Evolutionary conservation across 2,888 invertebrate genomes (phyloP), one percentile per base, ranked within the genome.

Genomic region (Andrena bicolor): DNA sequence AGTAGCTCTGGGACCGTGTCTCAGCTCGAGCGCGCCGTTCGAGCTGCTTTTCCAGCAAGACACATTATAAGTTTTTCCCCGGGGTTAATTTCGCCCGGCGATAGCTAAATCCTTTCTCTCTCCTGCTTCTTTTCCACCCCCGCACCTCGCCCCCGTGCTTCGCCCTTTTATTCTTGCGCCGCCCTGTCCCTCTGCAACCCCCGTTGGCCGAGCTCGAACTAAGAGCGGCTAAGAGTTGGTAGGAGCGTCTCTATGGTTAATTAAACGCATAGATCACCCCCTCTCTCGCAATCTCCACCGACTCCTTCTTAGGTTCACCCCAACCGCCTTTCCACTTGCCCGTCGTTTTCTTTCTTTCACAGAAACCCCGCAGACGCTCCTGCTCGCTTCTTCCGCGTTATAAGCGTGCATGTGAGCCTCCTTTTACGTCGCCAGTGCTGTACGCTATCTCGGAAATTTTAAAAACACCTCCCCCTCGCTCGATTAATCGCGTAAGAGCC

Each of bases 191-290:
- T 73, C 79, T 68, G 66, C 76, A 63, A 71, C 84, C 86, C 86
- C 87, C 78, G 70, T 77, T 66, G 86, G 89, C 89, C 90, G 88
- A 87, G 90, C 89, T 88, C 86, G 89, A 91, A 90, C 91, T 91
- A 91, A 92, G 90, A 92, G 90, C 91, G 84, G 90, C 91, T 91
- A 92, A 91, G 92, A 92, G 91, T 92, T 88, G 88, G 91, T 90
- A 88, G 90, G 88, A 92, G 91, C 91, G 90, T 93, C 93, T 93
- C 92, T 92, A 92, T 92, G 92, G 93, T 93, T 93, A 93, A 93
- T 93, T 93, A 93, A 93, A 93, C 93, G 93, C 93, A 93, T 93
- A 93, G 92, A 93, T 93, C 93, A 93, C 92, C 88, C 84, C 87
- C 88, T 86, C 86, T 81, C 85, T 85, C 72, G 87, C 84, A 86